Base-by-base conservation (phyloP, 2,888 invertebrate genomes). In the Drosophila testacea region DNA sequence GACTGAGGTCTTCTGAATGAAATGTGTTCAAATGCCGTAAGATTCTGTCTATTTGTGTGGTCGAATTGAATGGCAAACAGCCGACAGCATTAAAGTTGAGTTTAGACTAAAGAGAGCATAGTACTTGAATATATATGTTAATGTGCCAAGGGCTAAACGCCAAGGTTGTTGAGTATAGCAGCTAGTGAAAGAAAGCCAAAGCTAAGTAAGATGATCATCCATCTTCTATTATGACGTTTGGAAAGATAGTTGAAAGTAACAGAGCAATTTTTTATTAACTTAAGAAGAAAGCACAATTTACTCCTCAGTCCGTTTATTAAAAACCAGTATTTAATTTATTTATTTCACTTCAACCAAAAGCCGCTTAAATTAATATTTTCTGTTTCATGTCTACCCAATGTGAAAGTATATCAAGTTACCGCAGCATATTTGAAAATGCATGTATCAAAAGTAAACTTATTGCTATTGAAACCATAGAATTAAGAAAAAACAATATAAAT, bases 71-170 rank as follows among this genome's bases (percentile, higher is more conserved):
- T 62, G 38, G 61, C 36, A 52, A 32, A 63, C 59, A 41, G 55
- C 72, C 44, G 39, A 42, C 39, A 39, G 56, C 63, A 51, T 68
- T 68, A 68, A 73, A 73, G 73, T 52, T 38, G 47, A 47, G 59
- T 44, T 39, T 32, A 39, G 67, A 50, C 51, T 47, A 41, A 51
- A 4, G 41, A 36, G 50, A 48, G 22, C 0, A 22, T 22, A 22
- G 22, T 30, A 32, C 50, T 44, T 46, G 56, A 67, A 56, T 77
- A 64, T 77, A 69, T 55, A 65, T 47, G 54, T 52, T 65, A 30
- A 63, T 56, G 48, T 66, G 59, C 70, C 75, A 60, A 51, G 28
- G 42, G 70, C 66, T 44, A 63, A 50, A 11, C 41, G 34, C 22
- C 73, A 77, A 79, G 79, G 79, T 66, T 60, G 22, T 6, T 28